Evolutionary conservation across 2,888 invertebrate species (phyloP).

Genomic region (Cheilosia urbana): DNA sequence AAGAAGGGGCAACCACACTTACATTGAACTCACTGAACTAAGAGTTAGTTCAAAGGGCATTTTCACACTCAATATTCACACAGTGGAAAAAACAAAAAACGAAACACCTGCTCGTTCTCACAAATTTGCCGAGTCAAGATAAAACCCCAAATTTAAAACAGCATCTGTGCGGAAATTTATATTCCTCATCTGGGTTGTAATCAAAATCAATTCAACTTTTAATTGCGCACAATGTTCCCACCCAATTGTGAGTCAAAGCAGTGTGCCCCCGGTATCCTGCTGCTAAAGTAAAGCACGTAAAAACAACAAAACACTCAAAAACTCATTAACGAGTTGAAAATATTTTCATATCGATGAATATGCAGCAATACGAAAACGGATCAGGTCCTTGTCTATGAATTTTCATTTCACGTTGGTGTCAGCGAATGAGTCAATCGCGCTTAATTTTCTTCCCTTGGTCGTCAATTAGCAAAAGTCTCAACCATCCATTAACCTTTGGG

Average conservation of each 20-base stretch:
- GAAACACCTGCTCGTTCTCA: not conserved
- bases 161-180: not conserved
- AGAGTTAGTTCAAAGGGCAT: too few species aligned
- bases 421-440: slow-evolving; percentile 4
- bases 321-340: slow-evolving; percentile 11
- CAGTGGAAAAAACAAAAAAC: too few species aligned
- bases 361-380: slow-evolving; percentile 9
- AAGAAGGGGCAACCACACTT: too few species aligned
- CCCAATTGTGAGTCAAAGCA: slow-evolving; percentile 5
- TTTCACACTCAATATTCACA: too few species aligned
- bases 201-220: not conserved
- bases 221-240: slow-evolving; percentile 14
- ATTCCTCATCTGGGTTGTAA: not conserved
- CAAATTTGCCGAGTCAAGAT: not conserved
- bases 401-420: slow-evolving; percentile 13
- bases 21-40: too few species aligned
- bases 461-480: slow-evolving; percentile 24
- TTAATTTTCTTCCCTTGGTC: not conserved
- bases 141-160: not conserved
- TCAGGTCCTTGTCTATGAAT: slow-evolving; percentile 4
- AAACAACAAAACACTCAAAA: slow-evolving; percentile 10
- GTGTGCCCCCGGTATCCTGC: not conserved
- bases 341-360: slow-evolving; percentile 18
- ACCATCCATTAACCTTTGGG: slow-evolving; percentile 31
- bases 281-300: not conserved